Evolutionary conservation across 2,888 invertebrate genomes (phyloP).

Genomic region (Pycnomerus fuliginosus): DNA sequence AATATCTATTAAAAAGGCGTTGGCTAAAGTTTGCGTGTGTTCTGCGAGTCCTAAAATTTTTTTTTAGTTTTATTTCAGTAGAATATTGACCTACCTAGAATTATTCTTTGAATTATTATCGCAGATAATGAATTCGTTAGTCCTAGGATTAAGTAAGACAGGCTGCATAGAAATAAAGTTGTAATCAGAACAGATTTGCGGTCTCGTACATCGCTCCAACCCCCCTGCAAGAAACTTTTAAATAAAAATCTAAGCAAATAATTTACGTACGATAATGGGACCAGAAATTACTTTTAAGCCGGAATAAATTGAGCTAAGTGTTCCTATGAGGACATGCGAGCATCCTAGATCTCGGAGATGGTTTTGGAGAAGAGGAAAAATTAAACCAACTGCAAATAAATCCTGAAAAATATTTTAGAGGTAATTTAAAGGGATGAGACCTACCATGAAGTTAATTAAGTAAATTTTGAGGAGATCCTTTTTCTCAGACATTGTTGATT

Average conservation of each 20-base stretch:
- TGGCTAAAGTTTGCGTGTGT: constrained; percentile 70
- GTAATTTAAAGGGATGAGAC: constrained; percentile 3
- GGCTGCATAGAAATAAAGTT: constrained; percentile 56
- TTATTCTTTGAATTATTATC: constrained; percentile 57
- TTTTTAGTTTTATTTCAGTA: background rate
- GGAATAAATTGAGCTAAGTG: constrained; percentile 64
- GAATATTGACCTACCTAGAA: constrained; percentile 57
- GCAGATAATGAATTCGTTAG: constrained; percentile 55
- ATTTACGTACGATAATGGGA: constrained; percentile 60
- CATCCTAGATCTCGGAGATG: constrained; percentile 61
- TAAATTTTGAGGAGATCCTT: constrained; percentile 13
- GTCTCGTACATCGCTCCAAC: constrained; percentile 64
- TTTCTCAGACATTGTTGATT: no score
- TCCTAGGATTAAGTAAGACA: constrained; percentile 58
- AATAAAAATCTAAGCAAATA: background rate
- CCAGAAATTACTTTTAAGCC: constrained; percentile 64
- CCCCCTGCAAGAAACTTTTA: constrained; percentile 61
- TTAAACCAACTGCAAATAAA: constrained; percentile 62
- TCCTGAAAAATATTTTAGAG: constrained; percentile 61
- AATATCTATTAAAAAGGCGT: constrained; percentile 65
- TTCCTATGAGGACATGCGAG: constrained; percentile 60
- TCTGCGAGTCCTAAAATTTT: constrained; percentile 62
- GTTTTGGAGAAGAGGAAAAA: constrained; percentile 59
- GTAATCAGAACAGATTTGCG: constrained; percentile 57
- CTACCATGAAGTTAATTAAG: constrained; percentile 16